Conservation (phyloP, 2,113 vertebrate species). For the Chinchilla lanigera region DNA sequence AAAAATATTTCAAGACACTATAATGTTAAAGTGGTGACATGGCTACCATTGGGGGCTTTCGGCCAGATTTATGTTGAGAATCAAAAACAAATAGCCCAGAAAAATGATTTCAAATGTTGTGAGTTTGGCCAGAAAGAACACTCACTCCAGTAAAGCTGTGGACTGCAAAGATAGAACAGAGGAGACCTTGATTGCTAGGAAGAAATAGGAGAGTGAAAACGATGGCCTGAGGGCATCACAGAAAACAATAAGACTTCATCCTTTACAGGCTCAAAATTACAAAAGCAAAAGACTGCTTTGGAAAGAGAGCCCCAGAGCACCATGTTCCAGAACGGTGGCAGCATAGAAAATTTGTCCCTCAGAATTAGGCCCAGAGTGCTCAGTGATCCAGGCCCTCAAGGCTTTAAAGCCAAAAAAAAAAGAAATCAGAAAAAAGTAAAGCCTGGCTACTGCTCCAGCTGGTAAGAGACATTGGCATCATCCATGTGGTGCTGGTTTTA, state of each 20-base stretch:
- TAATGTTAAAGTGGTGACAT: neutral
- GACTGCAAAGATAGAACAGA: neutral
- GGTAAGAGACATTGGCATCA: neutral
- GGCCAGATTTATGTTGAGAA: neutral
- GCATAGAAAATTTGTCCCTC: neutral
- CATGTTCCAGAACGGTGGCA: neutral
- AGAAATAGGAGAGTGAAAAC: neutral
- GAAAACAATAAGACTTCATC: neutral
- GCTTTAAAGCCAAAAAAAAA: neutral
- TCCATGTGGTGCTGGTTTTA: neutral
- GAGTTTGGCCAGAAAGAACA: neutral
- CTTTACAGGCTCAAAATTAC: neutral
- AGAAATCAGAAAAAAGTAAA: neutral
- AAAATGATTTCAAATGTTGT: neutral
- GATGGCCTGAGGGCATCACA: neutral
- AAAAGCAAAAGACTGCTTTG: neutral
- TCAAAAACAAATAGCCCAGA: neutral
- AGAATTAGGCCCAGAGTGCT: neutral
- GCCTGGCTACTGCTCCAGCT: neutral
- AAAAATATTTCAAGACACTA: neutral
- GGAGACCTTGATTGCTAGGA: neutral
- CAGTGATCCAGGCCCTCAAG: neutral
- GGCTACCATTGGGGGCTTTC: neutral
- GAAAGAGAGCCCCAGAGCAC: neutral
- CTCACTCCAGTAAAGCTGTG: neutral